phyloP scores from a whole-genome alignment of 2,797 vertebrate species.

The Vespertilio murinus region DNA sequence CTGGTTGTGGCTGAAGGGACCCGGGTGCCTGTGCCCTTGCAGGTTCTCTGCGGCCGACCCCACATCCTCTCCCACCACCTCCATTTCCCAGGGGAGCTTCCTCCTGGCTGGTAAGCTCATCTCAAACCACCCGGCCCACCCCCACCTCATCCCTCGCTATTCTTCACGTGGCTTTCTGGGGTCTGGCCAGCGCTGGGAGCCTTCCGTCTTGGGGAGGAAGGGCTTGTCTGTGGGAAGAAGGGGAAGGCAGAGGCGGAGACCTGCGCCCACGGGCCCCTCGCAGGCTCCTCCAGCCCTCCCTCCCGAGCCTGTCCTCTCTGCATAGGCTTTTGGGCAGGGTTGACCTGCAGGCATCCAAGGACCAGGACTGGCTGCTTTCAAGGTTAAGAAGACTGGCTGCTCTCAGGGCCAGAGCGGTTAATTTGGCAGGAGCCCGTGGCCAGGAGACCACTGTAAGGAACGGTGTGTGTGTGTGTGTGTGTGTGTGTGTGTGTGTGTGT shows the following conservation, averaged over 20 bases:
- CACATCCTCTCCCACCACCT: not conserved
- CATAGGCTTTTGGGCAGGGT: too few species aligned
- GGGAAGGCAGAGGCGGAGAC: not conserved
- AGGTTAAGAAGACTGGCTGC: not conserved
- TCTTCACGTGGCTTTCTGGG: not conserved
- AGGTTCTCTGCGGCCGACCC: not conserved
- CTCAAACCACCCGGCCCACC: too few species aligned
- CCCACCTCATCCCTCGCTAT: not conserved
- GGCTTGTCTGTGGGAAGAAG: not conserved
- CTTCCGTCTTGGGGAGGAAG: not conserved
- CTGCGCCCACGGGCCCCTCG: not conserved
- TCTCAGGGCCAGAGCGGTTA: not conserved
- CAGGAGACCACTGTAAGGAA: not conserved
- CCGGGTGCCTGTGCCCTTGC: rapidly evolving
- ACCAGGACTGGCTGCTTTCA: not conserved
- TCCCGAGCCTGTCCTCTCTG: not conserved
- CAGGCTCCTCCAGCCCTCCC: too few species aligned
- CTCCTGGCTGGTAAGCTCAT: not conserved
- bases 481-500: not conserved
- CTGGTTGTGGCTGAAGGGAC: rapidly evolving
- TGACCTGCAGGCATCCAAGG: not conserved
- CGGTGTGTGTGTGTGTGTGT: not conserved
- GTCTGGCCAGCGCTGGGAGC: not conserved
- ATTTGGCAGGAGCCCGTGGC: not conserved
- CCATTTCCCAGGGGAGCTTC: too few species aligned